Evolutionary conservation across 35 echinoderm and acorn worm species (phyloP).

Genomic region (Ophiothrix spiculata): DNA sequence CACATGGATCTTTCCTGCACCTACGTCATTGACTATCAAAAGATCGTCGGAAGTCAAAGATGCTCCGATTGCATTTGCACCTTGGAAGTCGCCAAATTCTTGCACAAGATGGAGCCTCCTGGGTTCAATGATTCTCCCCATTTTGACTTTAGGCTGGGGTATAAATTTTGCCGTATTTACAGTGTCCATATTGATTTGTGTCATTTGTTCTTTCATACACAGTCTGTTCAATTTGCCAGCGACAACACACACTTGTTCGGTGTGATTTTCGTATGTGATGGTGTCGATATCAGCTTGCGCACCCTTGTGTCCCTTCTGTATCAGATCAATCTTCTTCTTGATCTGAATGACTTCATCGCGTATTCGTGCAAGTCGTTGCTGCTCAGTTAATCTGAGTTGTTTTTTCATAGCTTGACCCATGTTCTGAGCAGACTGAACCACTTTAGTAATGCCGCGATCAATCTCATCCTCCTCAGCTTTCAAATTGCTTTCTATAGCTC

Average conservation of each 20-base stretch:
- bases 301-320: not conserved
- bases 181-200: not conserved
- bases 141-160: not conserved
- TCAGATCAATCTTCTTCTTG: not conserved
- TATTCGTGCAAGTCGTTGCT: not conserved
- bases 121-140: not conserved
- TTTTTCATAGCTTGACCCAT: not conserved
- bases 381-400: not conserved
- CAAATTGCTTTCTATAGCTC: not conserved
- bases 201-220: not conserved
- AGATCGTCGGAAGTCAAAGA: not conserved
- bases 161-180: not conserved
- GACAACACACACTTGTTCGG: not conserved
- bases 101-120: not conserved
- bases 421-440: not conserved
- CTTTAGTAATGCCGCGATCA: not conserved
- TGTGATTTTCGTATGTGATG: not conserved
- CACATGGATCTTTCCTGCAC: not conserved
- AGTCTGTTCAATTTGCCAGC: not conserved
- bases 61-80: not conserved
- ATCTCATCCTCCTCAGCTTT: not conserved
- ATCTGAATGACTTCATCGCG: not conserved
- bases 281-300: not conserved
- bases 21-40: not conserved
- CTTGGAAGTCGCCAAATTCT: not conserved